Percentiles rank a stretch among this genome's conserved stretches.
phyloP scores from a whole-genome alignment of 2,797 vertebrate genomes.

The Lycodopsis pacificus region DNA sequence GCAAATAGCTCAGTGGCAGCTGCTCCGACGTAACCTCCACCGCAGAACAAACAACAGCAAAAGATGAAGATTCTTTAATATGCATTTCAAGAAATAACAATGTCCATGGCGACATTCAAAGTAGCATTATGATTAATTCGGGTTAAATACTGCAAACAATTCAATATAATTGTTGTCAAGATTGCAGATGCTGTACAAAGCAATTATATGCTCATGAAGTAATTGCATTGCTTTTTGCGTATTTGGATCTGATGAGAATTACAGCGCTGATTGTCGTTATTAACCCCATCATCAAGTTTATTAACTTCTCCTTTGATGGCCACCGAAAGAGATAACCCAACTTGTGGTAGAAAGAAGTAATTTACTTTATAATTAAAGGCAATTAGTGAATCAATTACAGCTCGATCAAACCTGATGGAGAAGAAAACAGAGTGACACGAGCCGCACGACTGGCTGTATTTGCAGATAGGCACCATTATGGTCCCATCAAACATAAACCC shows the following conservation, averaged over 20 bases:
- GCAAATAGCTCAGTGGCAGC: constrained; percentile 43
- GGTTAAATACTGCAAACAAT: constrained; percentile 31
- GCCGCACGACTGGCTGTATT: constrained; percentile 50
- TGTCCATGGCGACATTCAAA: constrained; percentile 13
- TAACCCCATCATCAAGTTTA: constrained; percentile 75
- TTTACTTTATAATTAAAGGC: constrained; percentile 82
- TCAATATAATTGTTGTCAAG: constrained; percentile 58
- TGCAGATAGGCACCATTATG: constrained; percentile 74
- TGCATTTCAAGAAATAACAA: constrained; percentile 31
- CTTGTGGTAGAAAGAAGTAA: constrained; percentile 62
- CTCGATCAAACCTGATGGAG: constrained; percentile 78
- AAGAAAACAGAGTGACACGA: constrained; percentile 71
- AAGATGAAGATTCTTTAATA: neutral
- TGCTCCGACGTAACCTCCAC: constrained; percentile 36
- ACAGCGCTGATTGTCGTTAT: constrained; percentile 65
- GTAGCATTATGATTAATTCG: constrained; percentile 34
- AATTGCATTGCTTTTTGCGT: constrained; percentile 66
- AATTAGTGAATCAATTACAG: constrained; percentile 84
- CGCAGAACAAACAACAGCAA: constrained; percentile 22
- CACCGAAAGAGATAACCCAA: constrained; percentile 69
- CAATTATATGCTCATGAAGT: constrained; percentile 58
- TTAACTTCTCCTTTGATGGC: constrained; percentile 76
- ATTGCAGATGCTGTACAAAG: constrained; percentile 56
- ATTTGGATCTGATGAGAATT: constrained; percentile 71
- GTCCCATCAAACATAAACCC: constrained; percentile 73